Base-by-base conservation (phyloP, 2,113 vertebrate genomes). In the Onychostoma macrolepis region DNA sequence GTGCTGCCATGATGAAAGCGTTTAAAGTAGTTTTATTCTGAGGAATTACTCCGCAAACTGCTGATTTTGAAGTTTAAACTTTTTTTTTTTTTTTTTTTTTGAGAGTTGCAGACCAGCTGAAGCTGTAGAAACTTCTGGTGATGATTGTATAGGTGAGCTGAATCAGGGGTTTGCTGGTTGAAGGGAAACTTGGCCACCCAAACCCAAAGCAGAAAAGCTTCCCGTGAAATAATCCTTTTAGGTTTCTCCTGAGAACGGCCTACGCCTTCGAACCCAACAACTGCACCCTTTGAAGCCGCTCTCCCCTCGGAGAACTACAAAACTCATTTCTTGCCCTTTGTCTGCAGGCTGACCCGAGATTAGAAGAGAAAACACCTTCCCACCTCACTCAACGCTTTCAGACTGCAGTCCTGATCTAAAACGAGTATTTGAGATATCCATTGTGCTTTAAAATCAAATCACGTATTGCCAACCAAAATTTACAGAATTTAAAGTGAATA, bases 331-430 rank as follows among this genome's bases (percentile, higher is more conserved):
- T 72, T 53, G 15, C 72, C 50, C 36, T 65, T 65, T 84, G 80
- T 87, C 75, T 45, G 82, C 13, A 45, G 63, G 75, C 86, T 87
- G 36, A 85, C 69, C 63, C 15, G 33, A 74, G 71, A 79, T 77
- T 87, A 75, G 36, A 58, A 76, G 43, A 56, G 21, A n/a, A 87
- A n/a, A 26, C 63, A 10, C n/a, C 41, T 43, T 63, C 21, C 28
- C 63, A 85, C 74, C 15, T 4, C 19, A 3, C 30, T 53, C 5
- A 28, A 33, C 24, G 17, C 12, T 26, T 12, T 12, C 21, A 45
- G 38, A 6, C 41, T 45, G 24, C n/a, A 5, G 13, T 24, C 36
- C 69, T 24, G 38, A 74, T 74, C 5, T 43, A 41, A 41, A 41
- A 26, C n/a, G 1, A 7, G 1, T 13, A 15, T 75, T 75, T 41